These are phyloP conservation scores for Leptoclinus maculatus DNA, from an alignment of 2,797 vertebrate species.

Conservation along the genomic window DNA sequence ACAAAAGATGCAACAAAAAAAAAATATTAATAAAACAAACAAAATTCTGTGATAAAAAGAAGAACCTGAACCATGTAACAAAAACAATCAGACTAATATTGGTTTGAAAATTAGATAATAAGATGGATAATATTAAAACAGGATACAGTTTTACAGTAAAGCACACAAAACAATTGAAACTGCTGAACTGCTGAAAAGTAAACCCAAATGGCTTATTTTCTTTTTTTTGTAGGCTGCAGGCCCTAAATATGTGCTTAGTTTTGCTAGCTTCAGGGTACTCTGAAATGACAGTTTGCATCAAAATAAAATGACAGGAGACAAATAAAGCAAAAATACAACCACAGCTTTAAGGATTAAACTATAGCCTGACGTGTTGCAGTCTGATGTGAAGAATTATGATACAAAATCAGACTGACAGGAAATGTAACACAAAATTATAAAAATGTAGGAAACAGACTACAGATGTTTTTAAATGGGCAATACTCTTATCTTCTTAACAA, in stretches of 20 bases:
- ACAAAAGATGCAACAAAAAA: not conserved
- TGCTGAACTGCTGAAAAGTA: not conserved
- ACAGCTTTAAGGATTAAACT: not conserved
- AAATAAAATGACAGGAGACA: not conserved
- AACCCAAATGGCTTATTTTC: not conserved
- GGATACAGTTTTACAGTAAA: not conserved
- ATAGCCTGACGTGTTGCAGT: not conserved
- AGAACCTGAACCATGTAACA: not conserved
- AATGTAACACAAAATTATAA: not conserved
- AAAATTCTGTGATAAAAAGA: not conserved
- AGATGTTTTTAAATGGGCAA: not conserved
- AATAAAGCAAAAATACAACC: constrained; percentile 2
- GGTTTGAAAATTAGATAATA: not conserved
- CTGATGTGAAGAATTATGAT: not conserved
- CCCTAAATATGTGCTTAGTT: not conserved
- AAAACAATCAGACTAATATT: not conserved
- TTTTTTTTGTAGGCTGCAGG: constrained; percentile 6
- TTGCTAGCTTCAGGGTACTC: not conserved
- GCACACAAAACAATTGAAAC: not conserved
- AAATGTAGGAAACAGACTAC: not conserved
- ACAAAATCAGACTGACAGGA: constrained; percentile 1
- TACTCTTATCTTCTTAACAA: not conserved
- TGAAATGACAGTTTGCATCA: not conserved
- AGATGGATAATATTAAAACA: not conserved
- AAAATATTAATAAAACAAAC: not conserved